Percentiles rank a stretch among this genome's conserved stretches.
Conservation (phyloP, 1,140 invertebrate genomes). For the Calephelis nemesis region DNA sequence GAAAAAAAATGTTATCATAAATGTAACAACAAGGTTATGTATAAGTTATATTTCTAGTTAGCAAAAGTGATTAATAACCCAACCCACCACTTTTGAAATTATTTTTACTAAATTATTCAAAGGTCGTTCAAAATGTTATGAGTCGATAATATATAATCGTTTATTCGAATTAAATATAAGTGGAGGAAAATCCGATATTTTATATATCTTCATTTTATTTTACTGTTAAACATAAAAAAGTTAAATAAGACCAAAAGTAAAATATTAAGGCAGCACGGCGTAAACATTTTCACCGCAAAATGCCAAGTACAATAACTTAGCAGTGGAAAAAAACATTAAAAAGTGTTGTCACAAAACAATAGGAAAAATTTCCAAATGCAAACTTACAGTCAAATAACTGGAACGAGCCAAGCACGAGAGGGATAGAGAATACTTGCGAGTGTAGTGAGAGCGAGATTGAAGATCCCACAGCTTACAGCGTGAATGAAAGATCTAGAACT, state of each 20-base stretch:
- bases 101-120: too few relatives aligned
- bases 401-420: constrained; percentile 32
- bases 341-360: constrained; percentile 53
- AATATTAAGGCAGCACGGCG: constrained; percentile 16
- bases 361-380: constrained; percentile 39
- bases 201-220: neutral
- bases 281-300: constrained; percentile 14
- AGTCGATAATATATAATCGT: too few relatives aligned
- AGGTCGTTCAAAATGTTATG: too few relatives aligned
- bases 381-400: constrained; percentile 37
- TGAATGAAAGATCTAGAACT: constrained; percentile 49
- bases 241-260: neutral
- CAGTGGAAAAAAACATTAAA: constrained; percentile 14
- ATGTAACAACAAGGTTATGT: too few relatives aligned
- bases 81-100: too few relatives aligned
- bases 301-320: neutral
- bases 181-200: too few relatives aligned
- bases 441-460: constrained; percentile 36
- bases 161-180: too few relatives aligned
- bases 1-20: too few relatives aligned
- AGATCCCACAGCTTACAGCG: constrained; percentile 46
- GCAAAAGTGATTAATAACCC: too few relatives aligned
- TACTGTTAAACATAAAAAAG: too few relatives aligned
- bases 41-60: too few relatives aligned
- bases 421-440: constrained; percentile 32